Conservation (phyloP, 2,797 vertebrate genomes). For the Fratercula arctica region DNA sequence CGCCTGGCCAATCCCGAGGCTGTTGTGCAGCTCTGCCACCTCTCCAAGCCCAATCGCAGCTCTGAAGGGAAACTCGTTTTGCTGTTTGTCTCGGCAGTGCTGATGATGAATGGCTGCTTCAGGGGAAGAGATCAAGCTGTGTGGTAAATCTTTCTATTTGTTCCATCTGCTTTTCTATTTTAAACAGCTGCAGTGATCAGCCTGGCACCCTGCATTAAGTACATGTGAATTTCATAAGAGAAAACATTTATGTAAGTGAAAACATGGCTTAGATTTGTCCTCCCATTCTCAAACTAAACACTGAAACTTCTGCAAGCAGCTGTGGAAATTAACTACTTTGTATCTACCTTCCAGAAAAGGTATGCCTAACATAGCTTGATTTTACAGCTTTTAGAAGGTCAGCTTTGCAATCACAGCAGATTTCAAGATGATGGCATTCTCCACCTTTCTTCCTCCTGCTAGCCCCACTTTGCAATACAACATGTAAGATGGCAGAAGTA, state of each 20-base stretch:
- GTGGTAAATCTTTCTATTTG: constrained; percentile 47
- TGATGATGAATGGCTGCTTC: constrained; percentile 55
- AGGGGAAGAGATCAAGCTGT: constrained; percentile 41
- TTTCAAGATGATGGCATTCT: background rate
- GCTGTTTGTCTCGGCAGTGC: constrained; percentile 6
- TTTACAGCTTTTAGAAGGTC: background rate
- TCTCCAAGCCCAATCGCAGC: constrained; percentile 69
- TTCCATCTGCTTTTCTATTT: constrained; percentile 60
- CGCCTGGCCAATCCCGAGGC: constrained; percentile 76
- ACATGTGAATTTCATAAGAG: constrained; percentile 16
- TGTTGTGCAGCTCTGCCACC: constrained; percentile 43
- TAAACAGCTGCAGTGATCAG: constrained; percentile 40
- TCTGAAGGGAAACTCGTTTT: constrained; percentile 4
- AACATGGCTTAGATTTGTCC: background rate
- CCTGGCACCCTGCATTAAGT: background rate
- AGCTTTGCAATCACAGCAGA: background rate
- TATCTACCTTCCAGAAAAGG: background rate
- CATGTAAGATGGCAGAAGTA: background rate
- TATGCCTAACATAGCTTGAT: background rate
- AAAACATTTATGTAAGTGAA: constrained; percentile 19
- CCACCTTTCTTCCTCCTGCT: background rate
- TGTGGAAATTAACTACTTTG: background rate
- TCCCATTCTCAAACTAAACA: background rate
- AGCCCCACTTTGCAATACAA: background rate
- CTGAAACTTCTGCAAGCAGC: background rate